Percentiles rank a stretch among this genome's conserved stretches.
phyloP scores from a whole-genome alignment of 2,113 vertebrate genomes.

The Phyllostomus discolor region DNA sequence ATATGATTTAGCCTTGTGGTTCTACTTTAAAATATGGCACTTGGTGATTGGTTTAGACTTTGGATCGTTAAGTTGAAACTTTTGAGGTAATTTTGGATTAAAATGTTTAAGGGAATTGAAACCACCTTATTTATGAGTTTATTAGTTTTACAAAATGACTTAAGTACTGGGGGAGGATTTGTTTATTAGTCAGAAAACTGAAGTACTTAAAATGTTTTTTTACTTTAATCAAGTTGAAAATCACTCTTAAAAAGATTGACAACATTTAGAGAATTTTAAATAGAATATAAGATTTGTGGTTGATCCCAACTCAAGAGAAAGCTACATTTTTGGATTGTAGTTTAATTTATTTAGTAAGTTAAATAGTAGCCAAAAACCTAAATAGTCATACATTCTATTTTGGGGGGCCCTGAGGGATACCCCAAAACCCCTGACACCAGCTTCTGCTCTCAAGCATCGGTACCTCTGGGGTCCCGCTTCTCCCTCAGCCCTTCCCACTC shows the following conservation, averaged over 20 bases:
- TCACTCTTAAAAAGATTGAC: background rate
- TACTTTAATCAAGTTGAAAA: background rate
- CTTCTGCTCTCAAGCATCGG: background rate
- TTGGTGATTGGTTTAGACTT: background rate
- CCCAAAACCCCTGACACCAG: too few relatives aligned
- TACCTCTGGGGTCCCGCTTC: fast-evolving
- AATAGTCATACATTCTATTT: background rate
- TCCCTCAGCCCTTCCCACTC: too few relatives aligned
- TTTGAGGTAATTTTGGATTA: background rate
- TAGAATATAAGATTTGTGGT: background rate
- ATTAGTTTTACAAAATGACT: background rate
- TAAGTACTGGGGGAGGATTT: background rate
- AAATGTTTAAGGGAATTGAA: constrained; percentile 33
- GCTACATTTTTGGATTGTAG: background rate
- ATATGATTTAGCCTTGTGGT: background rate
- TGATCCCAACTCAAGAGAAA: background rate
- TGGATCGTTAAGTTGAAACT: background rate
- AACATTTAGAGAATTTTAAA: background rate
- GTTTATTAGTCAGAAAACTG: background rate
- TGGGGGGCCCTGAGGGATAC: background rate
- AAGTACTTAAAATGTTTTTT: background rate
- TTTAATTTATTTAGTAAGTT: background rate
- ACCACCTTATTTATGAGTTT: background rate
- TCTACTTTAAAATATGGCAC: background rate
- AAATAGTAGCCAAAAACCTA: background rate